Conservation (phyloP, 2,797 vertebrate genomes). For the Hyperoplus immaculatus region DNA sequence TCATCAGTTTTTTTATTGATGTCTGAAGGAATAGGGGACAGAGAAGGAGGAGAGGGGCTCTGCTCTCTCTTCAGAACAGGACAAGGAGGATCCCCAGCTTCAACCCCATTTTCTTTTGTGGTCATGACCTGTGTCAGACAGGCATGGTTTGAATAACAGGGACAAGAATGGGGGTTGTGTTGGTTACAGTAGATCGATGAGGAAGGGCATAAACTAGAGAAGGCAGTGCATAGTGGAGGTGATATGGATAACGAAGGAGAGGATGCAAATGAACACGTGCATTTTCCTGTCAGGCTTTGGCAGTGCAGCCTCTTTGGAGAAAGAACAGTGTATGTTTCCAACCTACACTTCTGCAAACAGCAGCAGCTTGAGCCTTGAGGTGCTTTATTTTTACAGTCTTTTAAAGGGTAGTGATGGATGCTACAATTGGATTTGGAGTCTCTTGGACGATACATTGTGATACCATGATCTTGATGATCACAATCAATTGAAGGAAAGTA, state of each 20-base stretch:
- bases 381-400: slow-evolving; percentile 57
- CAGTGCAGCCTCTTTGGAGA: slow-evolving; percentile 88
- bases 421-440: slow-evolving; percentile 62
- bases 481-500: slow-evolving; percentile 53
- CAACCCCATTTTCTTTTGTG: slow-evolving; percentile 38
- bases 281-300: slow-evolving; percentile 85
- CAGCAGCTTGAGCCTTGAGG: slow-evolving; percentile 63
- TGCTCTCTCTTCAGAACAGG: slow-evolving; percentile 81
- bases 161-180: slow-evolving; percentile 80
- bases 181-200: slow-evolving; percentile 82
- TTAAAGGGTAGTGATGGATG: slow-evolving; percentile 47
- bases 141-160: slow-evolving; percentile 73
- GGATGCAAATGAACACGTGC: slow-evolving; percentile 65
- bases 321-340: slow-evolving; percentile 80
- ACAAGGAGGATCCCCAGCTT: slow-evolving; percentile 70
- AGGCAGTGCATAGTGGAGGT: slow-evolving; percentile 42
- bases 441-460: slow-evolving; percentile 40
- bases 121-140: slow-evolving; percentile 67
- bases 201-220: slow-evolving; percentile 62
- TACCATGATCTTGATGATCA: slow-evolving; percentile 54
- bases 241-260: slow-evolving; percentile 49
- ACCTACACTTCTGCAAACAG: slow-evolving; percentile 84
- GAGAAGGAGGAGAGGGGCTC: slow-evolving; percentile 91
- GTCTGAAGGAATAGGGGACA: slow-evolving; percentile 90
- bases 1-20: slow-evolving; percentile 83